These are phyloP conservation scores for Halcyon malimbica DNA, from an alignment of 2,113 vertebrate species.

Conservation along the genomic window DNA sequence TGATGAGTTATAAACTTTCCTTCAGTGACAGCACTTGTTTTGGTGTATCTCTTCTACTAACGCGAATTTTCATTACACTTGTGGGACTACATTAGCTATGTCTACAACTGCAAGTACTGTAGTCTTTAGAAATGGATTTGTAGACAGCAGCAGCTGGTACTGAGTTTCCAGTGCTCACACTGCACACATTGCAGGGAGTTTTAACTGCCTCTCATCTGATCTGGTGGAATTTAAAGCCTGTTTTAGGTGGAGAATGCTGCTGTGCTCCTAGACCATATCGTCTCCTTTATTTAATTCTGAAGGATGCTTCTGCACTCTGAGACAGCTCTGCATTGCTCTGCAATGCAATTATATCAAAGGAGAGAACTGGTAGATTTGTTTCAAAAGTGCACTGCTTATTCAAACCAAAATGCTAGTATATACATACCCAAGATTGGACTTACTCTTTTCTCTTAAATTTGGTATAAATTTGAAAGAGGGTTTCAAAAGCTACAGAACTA, in stretches of 20 bases:
- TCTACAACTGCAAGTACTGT: not conserved
- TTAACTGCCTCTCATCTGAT: not conserved
- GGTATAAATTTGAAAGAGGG: not conserved
- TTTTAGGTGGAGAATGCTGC: not conserved
- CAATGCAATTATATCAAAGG: not conserved
- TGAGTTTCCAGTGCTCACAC: not conserved
- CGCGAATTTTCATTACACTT: not conserved
- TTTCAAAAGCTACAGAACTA: not conserved
- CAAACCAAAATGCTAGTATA: not conserved
- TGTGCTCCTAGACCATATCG: not conserved
- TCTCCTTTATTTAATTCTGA: not conserved
- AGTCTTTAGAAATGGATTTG: not conserved
- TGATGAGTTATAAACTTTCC: conserved; percentile 17
- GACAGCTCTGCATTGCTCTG: not conserved
- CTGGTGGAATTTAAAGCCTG: not conserved
- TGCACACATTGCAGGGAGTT: not conserved
- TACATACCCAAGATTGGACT: not conserved
- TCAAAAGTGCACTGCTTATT: not conserved
- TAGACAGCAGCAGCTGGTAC: not conserved
- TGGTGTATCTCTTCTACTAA: not conserved
- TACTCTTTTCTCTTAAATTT: not conserved
- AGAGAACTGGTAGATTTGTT: not conserved
- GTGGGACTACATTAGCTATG: not conserved
- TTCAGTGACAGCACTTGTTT: conserved; percentile 11
- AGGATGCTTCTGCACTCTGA: not conserved